These are phyloP conservation scores for Lycodopsis pacificus DNA, from an alignment of 2,797 vertebrate species.

Conservation along the genomic window DNA sequence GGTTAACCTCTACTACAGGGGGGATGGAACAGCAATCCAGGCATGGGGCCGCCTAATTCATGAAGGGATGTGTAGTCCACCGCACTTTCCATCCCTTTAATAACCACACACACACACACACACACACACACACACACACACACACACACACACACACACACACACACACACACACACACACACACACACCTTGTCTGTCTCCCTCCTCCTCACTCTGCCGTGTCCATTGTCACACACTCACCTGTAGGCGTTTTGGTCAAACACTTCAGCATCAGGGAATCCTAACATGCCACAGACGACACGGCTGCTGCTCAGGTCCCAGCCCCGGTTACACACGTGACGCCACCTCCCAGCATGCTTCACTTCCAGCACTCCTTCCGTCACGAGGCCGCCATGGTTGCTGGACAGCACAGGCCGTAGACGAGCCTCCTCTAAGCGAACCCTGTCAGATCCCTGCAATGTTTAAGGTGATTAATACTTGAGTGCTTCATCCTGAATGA, in stretches of 20 bases:
- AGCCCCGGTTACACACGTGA: conserved; percentile 90
- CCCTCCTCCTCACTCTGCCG: neutral
- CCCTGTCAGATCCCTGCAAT: conserved; percentile 66
- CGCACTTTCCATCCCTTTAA: conserved; percentile 58
- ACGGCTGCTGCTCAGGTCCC: conserved; percentile 90
- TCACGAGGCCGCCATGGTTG: conserved; percentile 85
- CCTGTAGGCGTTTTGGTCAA: conserved; percentile 90
- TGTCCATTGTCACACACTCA: conserved; percentile 68
- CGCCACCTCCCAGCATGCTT: conserved; percentile 93
- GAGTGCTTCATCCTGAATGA: neutral
- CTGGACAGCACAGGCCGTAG: conserved; percentile 88
- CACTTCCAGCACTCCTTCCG: conserved; percentile 94
- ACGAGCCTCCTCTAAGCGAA: conserved; percentile 87
- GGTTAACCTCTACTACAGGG: conserved; percentile 68
- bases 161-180: neutral
- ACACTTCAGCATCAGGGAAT: conserved; percentile 86
- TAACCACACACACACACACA: conserved; percentile 14
- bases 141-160: conserved; percentile 12
- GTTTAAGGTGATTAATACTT: conserved; percentile 4
- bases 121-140: neutral
- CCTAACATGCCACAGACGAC: conserved; percentile 97
- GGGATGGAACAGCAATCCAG: conserved; percentile 49
- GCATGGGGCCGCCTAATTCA: conserved; percentile 33
- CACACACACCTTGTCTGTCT: neutral
- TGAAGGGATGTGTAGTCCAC: conserved; percentile 46